Evolutionary conservation across 2,797 vertebrate genomes (phyloP).

Genomic region (Atherinosoma microstoma): DNA sequence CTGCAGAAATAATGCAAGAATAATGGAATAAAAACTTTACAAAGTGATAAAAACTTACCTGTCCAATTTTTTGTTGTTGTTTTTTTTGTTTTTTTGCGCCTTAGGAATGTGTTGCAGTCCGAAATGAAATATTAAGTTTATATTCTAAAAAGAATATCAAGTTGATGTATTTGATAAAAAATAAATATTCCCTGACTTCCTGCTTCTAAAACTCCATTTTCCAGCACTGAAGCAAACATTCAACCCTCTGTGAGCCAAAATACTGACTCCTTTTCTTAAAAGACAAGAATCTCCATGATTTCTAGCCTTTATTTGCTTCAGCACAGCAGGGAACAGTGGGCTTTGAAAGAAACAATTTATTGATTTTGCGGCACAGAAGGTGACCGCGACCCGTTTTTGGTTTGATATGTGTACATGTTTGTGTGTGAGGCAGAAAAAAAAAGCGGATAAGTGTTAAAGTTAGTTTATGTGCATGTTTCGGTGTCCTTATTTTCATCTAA

Average conservation of each 20-base stretch:
- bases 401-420: conserved; percentile 2
- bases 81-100: too few relatives aligned
- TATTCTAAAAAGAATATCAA: too few relatives aligned
- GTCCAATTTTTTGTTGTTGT: too few relatives aligned
- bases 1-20: too few relatives aligned
- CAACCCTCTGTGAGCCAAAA: background rate
- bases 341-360: conserved; percentile 41
- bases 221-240: background rate
- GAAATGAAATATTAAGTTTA: too few relatives aligned
- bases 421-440: background rate
- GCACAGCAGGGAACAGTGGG: conserved; percentile 15
- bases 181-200: background rate
- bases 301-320: conserved; percentile 22
- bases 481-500: conserved; percentile 4
- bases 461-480: conserved; percentile 6
- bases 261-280: background rate
- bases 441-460: background rate
- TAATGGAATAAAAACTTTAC: background rate
- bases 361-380: conserved; percentile 27
- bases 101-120: too few relatives aligned
- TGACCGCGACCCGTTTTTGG: conserved; percentile 1
- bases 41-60: too few relatives aligned
- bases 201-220: background rate
- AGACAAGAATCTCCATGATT: conserved; percentile 17
- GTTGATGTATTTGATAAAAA: too few relatives aligned